A percentile compares a stretch with the other conserved stretches of the same genome.
Evolutionary conservation across 2,797 vertebrate species (phyloP).

Genomic region (Tokudaia tokunoshimensis): DNA sequence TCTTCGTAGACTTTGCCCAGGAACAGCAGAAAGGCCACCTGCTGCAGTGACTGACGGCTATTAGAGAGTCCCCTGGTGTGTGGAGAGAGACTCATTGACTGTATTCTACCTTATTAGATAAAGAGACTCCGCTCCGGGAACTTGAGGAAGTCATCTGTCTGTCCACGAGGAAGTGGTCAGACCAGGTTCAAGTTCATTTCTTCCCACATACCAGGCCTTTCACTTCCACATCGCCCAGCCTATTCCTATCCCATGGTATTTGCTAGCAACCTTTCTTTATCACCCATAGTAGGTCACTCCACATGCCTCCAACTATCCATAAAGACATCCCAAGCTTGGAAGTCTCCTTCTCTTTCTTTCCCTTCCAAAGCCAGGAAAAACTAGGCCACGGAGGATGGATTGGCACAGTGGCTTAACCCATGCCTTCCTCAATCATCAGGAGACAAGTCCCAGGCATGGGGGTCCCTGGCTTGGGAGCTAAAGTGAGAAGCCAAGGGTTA

Average conservation of each 20-base stretch:
- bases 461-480: not conserved
- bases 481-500: constrained; percentile 77
- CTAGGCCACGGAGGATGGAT: constrained; percentile 50
- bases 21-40: not conserved
- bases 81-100: not conserved
- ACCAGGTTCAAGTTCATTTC: constrained; percentile 40
- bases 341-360: constrained; percentile 30
- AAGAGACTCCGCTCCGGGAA: not conserved
- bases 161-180: not conserved
- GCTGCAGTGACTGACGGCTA: not conserved
- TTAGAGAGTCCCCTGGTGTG: not conserved
- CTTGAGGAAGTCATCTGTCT: not conserved
- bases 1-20: not conserved
- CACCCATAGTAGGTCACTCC: not conserved
- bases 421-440: not conserved
- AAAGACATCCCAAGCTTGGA: constrained; percentile 43
- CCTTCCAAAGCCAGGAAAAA: constrained; percentile 49
- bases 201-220: not conserved
- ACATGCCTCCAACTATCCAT: not conserved
- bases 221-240: not conserved
- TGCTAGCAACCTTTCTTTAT: not conserved
- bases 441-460: not conserved
- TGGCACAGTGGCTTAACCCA: constrained; percentile 73
- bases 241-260: not conserved
- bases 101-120: not conserved